Evolutionary conservation across 30 jellyfish, hydroid and myxozoan species (phyloP).

Genomic region (Hydractinia echinata): DNA sequence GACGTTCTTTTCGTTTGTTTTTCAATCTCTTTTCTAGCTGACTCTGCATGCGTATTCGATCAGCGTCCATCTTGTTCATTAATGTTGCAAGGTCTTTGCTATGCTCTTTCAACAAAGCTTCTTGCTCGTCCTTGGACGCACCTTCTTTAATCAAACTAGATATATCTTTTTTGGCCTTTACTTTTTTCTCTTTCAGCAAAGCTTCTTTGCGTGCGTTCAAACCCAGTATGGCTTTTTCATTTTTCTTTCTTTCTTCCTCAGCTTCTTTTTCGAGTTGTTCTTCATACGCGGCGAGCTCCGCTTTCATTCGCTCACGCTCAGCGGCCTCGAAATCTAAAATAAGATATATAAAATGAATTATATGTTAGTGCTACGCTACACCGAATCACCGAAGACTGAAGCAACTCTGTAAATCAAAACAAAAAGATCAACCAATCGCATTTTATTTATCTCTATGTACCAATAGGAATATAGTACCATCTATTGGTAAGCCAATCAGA

Average conservation of each 20-base stretch:
- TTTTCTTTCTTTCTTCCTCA: constrained; percentile 71
- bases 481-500: too few relatives aligned
- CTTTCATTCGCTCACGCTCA: constrained; percentile 66
- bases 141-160: constrained; percentile 78
- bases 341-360: too few relatives aligned
- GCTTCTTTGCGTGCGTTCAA: constrained; percentile 86
- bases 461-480: too few relatives aligned
- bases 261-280: constrained; percentile 63
- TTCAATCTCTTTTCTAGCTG: constrained; percentile 62
- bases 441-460: too few relatives aligned
- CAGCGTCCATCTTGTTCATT: constrained; percentile 97
- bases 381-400: too few relatives aligned
- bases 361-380: too few relatives aligned
- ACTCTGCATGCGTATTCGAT: constrained; percentile 96
- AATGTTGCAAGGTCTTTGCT: constrained; percentile 87
- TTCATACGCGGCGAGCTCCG: constrained; percentile 59
- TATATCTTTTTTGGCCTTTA: constrained; percentile 83
- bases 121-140: constrained; percentile 85
- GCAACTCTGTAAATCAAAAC: too few relatives aligned
- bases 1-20: constrained; percentile 78
- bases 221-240: constrained; percentile 80
- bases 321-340: constrained; percentile 62
- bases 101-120: constrained; percentile 77
- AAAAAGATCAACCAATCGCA: too few relatives aligned
- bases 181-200: constrained; percentile 72